A percentile compares a stretch with the other conserved stretches of the same genome.
phyloP scores from a whole-genome alignment of 2,113 vertebrate species.

The Octodon degus region DNA sequence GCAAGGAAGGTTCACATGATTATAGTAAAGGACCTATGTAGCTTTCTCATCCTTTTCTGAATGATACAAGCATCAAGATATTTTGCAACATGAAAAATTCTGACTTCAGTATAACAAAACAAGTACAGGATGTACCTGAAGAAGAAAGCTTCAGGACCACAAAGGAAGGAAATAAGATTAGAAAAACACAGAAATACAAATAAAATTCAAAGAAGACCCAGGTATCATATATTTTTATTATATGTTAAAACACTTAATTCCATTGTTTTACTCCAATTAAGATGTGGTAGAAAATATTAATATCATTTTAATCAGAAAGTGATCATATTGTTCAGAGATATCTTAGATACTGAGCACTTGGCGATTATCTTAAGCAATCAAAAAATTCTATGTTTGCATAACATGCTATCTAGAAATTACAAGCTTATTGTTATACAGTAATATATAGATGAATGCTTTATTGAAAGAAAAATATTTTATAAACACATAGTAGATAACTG shows the following conservation, averaged over 20 bases:
- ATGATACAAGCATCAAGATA: not conserved
- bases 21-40: not conserved
- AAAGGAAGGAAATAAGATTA: not conserved
- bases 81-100: not conserved
- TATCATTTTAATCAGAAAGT: not conserved
- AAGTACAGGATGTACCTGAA: not conserved
- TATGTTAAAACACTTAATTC: not conserved
- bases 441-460: not conserved
- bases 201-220: not conserved
- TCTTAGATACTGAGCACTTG: not conserved
- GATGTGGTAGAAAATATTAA: not conserved
- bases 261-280: not conserved
- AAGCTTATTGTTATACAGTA: not conserved
- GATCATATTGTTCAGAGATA: not conserved
- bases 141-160: not conserved
- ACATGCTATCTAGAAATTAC: not conserved
- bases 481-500: not conserved
- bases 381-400: not conserved
- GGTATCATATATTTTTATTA: not conserved
- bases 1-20: not conserved
- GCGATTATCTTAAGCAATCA: constrained; percentile 15
- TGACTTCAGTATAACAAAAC: not conserved
- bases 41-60: constrained; percentile 15
- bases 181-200: not conserved
- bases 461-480: not conserved